phyloP scores from a whole-genome alignment of 2,888 invertebrate genomes.

The Drosophila recens region DNA sequence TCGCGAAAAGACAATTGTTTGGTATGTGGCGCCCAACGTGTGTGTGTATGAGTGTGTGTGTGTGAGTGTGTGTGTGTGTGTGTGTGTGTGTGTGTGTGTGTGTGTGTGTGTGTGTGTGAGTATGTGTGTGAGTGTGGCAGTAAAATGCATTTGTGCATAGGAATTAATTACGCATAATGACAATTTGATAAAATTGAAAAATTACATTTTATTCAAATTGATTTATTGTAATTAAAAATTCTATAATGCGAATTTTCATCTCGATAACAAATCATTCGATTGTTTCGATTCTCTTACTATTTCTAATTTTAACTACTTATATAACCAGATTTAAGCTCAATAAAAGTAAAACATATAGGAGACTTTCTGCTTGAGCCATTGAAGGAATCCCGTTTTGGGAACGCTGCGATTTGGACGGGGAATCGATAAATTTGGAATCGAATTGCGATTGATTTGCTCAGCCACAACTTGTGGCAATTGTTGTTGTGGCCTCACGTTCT shows the following conservation, averaged over 20 bases:
- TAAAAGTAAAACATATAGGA: slow-evolving; percentile 50
- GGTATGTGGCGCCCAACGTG: slow-evolving; percentile 22
- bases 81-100: neutral
- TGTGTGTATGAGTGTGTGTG: neutral
- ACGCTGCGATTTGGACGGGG: neutral
- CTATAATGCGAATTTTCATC: slow-evolving; percentile 47
- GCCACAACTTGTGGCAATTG: neutral
- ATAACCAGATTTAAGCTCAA: slow-evolving; percentile 7
- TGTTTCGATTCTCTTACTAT: neutral
- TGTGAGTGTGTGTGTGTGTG: neutral
- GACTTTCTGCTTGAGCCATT: slow-evolving; percentile 62
- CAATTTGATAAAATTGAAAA: slow-evolving; percentile 84
- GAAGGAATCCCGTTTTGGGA: slow-evolving; percentile 10
- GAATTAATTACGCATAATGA: slow-evolving; percentile 84
- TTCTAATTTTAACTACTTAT: neutral
- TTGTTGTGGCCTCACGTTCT: neutral
- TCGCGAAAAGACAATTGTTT: slow-evolving; percentile 28
- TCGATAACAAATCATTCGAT: slow-evolving; percentile 8
- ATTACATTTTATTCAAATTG: slow-evolving; percentile 83
- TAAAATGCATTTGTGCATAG: slow-evolving; percentile 78
- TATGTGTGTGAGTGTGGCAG: slow-evolving; percentile 10
- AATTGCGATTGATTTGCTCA: neutral
- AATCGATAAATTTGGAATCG: neutral
- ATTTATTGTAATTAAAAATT: slow-evolving; percentile 84
- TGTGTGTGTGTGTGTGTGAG: neutral